A percentile compares a stretch with the other conserved stretches of the same genome.
Evolutionary conservation across 2,113 vertebrate species (phyloP).

Genomic region (Chunga burmeisteri): DNA sequence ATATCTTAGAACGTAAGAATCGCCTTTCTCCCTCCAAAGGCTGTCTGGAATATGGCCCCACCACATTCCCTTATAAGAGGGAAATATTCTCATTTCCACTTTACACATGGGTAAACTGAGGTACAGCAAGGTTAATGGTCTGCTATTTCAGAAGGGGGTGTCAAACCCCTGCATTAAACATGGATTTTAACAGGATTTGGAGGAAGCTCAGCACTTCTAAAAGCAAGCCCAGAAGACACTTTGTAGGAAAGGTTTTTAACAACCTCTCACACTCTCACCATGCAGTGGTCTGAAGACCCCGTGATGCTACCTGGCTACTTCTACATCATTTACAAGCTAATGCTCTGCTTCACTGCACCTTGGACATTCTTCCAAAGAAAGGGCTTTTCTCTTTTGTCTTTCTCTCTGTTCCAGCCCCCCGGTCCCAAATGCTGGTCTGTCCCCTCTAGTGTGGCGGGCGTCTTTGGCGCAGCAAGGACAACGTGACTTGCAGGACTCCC

Average conservation of each 20-base stretch:
- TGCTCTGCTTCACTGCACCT: neutral
- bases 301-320: neutral
- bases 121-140: neutral
- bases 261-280: neutral
- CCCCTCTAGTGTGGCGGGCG: too few species aligned
- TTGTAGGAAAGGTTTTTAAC: neutral
- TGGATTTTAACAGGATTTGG: neutral
- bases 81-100: neutral
- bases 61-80: accelerated
- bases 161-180: neutral
- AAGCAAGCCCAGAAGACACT: neutral
- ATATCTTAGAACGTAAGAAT: neutral
- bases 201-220: neutral
- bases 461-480: neutral
- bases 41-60: neutral
- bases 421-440: neutral
- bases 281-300: neutral
- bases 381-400: neutral
- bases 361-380: neutral
- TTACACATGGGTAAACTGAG: neutral
- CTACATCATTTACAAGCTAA: neutral
- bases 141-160: neutral
- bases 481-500: neutral
- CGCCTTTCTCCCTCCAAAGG: neutral
- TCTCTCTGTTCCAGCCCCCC: too few species aligned